Evolutionary conservation across 2,113 vertebrate species (phyloP), one percentile per base, ranked within the genome.

Genomic region (Origma solitaria): DNA sequence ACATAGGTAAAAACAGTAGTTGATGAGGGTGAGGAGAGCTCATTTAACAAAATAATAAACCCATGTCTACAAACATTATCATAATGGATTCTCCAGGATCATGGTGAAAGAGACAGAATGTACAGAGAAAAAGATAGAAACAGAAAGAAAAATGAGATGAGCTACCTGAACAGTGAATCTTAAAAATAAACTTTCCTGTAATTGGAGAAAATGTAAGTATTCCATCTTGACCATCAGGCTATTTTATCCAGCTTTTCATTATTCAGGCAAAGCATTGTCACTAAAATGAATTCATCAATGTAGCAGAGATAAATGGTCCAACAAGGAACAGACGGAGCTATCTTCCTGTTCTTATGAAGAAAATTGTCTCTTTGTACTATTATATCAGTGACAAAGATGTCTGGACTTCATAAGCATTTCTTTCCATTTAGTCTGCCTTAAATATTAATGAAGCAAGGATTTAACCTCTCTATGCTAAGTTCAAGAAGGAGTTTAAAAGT

Each of bases 261-360:
- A 99, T 98, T 98, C 98, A 96, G 94, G 97, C 77, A 97, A 96
- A 97, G 97, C 92, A 98, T 98, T 98, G 98, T 98, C 98, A 98
- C 97, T 94, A 94, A 98, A 98, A 99, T 98, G 96, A 98, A 99
- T 99, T 99, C 97, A 98, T 99, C 99, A 99, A 96, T 97, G 97
- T 97, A 97, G 96, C 97, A 97, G 97, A 99, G 98, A 99, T 97
- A 99, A 99, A 99, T 99, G 98, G 97, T 95, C 97, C 94, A 97
- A 98, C 97, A 97, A 92, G 97, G 98, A 98, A 98, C 97, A 98
- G 98, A 98, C 96, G 97, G 97, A 97, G 92, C 97, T 97, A 97
- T 98, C 97, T 98, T 98, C 97, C 92, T 77, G 92, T 98, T 98
- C 97, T 98, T 97, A 97, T 94, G 97, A 97, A 86, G 96, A 96